Conservation (phyloP, 2,113 vertebrate genomes). For the Xenotilapia leptura region DNA sequence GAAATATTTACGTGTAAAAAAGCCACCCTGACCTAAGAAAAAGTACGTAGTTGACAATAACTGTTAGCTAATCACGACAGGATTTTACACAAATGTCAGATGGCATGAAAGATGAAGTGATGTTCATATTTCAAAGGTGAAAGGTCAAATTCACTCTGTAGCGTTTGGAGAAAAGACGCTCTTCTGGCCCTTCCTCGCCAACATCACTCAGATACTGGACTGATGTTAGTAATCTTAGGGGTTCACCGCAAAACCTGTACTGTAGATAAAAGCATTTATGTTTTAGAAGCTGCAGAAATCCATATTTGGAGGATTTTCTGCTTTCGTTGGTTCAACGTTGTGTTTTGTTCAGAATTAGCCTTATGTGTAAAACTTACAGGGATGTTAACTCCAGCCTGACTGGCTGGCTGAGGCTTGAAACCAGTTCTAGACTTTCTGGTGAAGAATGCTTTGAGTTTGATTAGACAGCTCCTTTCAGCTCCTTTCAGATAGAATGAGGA, state of each 20-base stretch:
- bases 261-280: not conserved
- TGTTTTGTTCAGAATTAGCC: not conserved
- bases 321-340: not conserved
- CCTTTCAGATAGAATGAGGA: not conserved
- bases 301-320: not conserved
- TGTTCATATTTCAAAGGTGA: not conserved
- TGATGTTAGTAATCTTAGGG: not conserved
- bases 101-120: not conserved
- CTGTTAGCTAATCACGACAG: not conserved
- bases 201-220: not conserved
- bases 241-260: rapidly evolving
- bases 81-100: not conserved
- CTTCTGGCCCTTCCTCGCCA: not conserved
- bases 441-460: not conserved
- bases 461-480: not conserved
- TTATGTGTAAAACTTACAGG: not conserved
- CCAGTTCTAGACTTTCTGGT: not conserved
- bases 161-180: not conserved
- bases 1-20: not conserved
- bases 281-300: not conserved
- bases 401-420: not conserved
- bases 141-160: not conserved
- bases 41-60: not conserved
- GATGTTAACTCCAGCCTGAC: not conserved
- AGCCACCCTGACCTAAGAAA: not conserved